Base-by-base conservation (phyloP, 2,888 invertebrate species). In the Leptinotarsa rubiginosa region DNA sequence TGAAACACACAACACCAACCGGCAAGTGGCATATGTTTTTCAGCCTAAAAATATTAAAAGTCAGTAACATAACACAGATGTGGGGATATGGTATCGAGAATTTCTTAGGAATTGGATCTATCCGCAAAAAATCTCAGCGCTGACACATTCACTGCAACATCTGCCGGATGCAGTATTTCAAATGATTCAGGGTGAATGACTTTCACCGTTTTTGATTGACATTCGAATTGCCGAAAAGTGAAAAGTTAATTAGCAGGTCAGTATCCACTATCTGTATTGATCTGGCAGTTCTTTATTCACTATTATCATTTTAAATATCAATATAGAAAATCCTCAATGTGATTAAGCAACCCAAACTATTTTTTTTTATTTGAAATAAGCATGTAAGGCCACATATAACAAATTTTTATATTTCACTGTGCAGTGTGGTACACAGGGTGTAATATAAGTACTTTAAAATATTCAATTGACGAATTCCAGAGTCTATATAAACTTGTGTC, bases 161-260 rank as follows among this genome's bases (percentile, higher is more conserved):
- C 76, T 76, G 74, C 76, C 76, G 76, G 76, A 76, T 70, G 67
- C 65, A 52, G 25, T 49, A 52, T 70, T 66, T 59, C 47, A 52
- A 62, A 69, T 41, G 20, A 22, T 15, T 59, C 15, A 4, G 7
- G 56, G 13, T 56, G 56, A 56, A 56, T 56, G 20, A 13, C 25
- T 59, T 22, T 41, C 0, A 5, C 4, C 4, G 22, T 59, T 20
- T 59, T 59, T 13, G 56, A 22, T 22, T 13, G 22, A 18, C 12
- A 18, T 18, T 56, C 22, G 4, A 56, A 20, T 13, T 10, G 0
- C 20, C 5, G 20, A 56, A 31, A 22, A 22, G 13, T 20, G 20
- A 56, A 20, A 56, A 15, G 1, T 22, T 1, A 0, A 18, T 52
- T n/a, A n/a, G 52, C 18, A 52, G 41, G 12, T 41, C 10, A 41